Conservation (phyloP, 1,140 invertebrate genomes). For the Diabrotica virgifera region DNA sequence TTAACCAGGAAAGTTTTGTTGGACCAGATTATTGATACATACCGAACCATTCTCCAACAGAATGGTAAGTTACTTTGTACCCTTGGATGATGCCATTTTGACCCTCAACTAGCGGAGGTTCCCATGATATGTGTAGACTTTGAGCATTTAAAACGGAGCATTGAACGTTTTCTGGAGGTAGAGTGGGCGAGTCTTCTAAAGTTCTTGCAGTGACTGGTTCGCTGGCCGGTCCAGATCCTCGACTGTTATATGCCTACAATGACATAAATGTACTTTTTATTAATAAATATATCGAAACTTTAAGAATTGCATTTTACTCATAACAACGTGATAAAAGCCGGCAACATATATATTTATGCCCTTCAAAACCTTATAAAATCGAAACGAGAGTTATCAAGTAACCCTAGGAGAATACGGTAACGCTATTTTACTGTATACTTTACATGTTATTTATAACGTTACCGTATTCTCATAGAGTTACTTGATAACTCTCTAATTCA, state of each 20-base stretch:
- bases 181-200: constrained; percentile 70
- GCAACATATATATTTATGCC: too few species aligned
- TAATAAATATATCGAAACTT: too few species aligned
- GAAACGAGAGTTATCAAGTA: too few species aligned
- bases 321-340: too few species aligned
- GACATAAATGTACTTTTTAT: neutral
- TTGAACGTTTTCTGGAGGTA: constrained; percentile 73
- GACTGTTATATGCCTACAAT: constrained; percentile 76
- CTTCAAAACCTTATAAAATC: too few species aligned
- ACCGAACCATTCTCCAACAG: constrained; percentile 68
- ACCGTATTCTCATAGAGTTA: too few species aligned
- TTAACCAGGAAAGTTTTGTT: too few species aligned
- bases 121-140: constrained; percentile 83
- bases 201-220: constrained; percentile 78
- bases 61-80: constrained; percentile 80
- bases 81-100: constrained; percentile 85
- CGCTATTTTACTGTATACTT: too few species aligned
- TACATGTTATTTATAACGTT: too few species aligned
- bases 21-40: constrained; percentile 41
- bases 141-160: constrained; percentile 77
- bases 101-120: constrained; percentile 73
- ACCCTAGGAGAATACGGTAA: too few species aligned
- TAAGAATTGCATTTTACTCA: too few species aligned
- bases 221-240: constrained; percentile 84
- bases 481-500: too few species aligned